Conservation (phyloP, 2,797 vertebrate species). For the Moxostoma hubbsi region DNA sequence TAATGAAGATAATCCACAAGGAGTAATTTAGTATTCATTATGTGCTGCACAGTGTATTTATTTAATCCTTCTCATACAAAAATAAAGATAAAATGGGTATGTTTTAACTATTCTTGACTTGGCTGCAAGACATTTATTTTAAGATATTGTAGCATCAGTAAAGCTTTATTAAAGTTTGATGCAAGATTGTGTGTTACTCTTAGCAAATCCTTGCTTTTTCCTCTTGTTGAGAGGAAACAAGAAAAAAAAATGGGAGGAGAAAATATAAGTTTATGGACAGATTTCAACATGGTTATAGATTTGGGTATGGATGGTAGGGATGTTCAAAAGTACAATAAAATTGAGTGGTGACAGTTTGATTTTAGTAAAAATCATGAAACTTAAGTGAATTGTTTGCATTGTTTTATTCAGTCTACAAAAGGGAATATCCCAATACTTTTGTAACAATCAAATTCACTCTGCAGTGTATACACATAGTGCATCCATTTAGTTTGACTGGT, state of each 20-base stretch:
- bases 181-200: slow-evolving; percentile 43
- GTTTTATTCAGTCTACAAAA: no score
- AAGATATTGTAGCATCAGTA: neutral
- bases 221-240: slow-evolving; percentile 48
- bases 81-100: neutral
- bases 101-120: slow-evolving; percentile 13
- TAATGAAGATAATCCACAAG: slow-evolving; percentile 35
- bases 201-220: slow-evolving; percentile 18
- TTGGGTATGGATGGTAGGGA: neutral
- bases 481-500: neutral
- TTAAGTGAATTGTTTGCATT: no score
- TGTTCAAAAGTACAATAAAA: no score
- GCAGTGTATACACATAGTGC: neutral
- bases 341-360: no score
- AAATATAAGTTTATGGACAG: neutral
- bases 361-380: no score
- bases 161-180: slow-evolving; percentile 44
- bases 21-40: slow-evolving; percentile 23
- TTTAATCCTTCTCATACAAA: neutral
- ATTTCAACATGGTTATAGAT: neutral
- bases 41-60: neutral
- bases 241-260: slow-evolving; percentile 32
- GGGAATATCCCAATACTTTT: no score
- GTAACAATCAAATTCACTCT: neutral
- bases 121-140: neutral